Evolutionary conservation across 23 tunicate genomes (phyloP).

Genomic region (Styela clava): DNA sequence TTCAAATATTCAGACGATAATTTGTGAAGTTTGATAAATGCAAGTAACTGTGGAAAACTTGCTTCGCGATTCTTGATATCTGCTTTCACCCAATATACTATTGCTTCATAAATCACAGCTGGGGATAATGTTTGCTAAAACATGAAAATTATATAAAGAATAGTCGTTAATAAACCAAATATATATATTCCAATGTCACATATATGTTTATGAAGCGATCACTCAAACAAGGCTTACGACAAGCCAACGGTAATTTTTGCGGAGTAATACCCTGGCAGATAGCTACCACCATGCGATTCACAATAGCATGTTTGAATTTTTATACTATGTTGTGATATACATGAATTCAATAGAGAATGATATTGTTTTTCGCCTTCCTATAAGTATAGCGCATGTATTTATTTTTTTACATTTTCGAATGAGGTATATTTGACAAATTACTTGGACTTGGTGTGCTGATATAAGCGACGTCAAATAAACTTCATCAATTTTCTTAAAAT

Average conservation of each 20-base stretch:
- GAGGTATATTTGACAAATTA: too few species aligned
- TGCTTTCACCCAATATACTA: neutral
- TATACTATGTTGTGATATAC: too few species aligned
- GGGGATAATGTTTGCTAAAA: slow-evolving; percentile 1
- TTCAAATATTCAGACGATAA: slow-evolving; percentile 5
- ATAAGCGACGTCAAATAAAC: neutral
- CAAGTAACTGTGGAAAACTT: neutral
- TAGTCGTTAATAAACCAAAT: neutral
- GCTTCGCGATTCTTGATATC: neutral
- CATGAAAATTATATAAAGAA: neutral
- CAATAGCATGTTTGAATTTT: too few species aligned
- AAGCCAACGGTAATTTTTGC: too few species aligned
- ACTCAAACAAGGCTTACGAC: too few species aligned
- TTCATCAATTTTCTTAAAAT: neutral
- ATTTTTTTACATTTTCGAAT: too few species aligned
- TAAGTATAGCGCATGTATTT: too few species aligned
- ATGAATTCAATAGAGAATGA: too few species aligned
- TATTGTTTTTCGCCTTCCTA: too few species aligned
- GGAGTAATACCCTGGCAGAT: too few species aligned
- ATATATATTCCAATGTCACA: neutral
- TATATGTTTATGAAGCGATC: too few species aligned
- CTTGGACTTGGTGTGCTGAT: neutral
- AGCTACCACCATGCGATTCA: too few species aligned
- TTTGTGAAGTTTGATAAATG: neutral
- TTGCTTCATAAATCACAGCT: slow-evolving; percentile 2